Base-by-base conservation (phyloP, 2,113 vertebrate species). In the Pterocles orientalis region DNA sequence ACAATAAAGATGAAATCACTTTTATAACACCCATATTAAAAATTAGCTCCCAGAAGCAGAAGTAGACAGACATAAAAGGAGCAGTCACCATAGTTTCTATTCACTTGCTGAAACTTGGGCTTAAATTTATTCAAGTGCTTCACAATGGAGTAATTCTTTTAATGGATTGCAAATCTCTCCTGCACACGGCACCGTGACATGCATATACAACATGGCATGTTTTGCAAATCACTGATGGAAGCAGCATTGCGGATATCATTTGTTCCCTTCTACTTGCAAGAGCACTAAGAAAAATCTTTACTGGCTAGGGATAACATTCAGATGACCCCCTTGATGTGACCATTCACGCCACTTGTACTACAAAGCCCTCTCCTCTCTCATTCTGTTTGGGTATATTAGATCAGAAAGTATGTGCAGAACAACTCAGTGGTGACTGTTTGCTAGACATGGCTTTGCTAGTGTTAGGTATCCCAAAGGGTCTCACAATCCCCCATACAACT, bases 101-200 rank as follows among this genome's bases (percentile, higher is more conserved):
- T 81, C 15, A 3, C 73, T 86, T 86, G 53, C 64, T 82, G 78
- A 85, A 95, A 72, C 47, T 89, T 31, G 7, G 66, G 50, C 54
- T 80, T 90, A 61, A 90, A 85, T 80, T 77, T 86, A 84, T 90
- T 83, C 54, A 90, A 85, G 54, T 24, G 18, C 57, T 69, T 89
- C 62, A 87, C 72, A 91, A 72, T 3, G 72, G 69, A 86, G 39
- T 70, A 66, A 86, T 80, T 80, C 62, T 47, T 85, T 61, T 70
- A 88, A 82, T 29, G 33, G 36, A 43, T 71, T 90, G 70, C 85
- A 88, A 66, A 77, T 82, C 54, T 66, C 24, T 88, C 12, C 47
- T 43, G 14, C 33, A 60, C 36, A 36, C 34, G 19, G 25, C 0
- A 0, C n/a, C 41, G 18, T 33, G 50, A 36, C 29, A 39, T 26